Conservation (phyloP, 2,113 vertebrate genomes). For the Astatotilapia flaviijosephi region DNA sequence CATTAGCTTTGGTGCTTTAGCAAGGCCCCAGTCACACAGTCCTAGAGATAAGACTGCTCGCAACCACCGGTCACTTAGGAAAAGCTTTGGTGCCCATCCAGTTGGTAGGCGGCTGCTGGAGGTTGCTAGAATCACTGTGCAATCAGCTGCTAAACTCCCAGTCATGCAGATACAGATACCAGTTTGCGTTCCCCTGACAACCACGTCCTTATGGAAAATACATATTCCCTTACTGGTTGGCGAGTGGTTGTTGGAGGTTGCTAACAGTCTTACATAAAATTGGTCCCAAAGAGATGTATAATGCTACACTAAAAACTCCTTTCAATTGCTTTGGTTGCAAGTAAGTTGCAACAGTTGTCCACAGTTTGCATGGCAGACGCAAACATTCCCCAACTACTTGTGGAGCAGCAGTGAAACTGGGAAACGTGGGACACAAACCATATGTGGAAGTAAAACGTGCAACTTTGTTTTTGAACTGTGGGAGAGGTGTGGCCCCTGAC, state of each 20-base stretch:
- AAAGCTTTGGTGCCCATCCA: background rate
- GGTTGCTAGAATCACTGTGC: background rate
- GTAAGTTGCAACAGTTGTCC: background rate
- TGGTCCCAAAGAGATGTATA: background rate
- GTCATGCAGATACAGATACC: background rate
- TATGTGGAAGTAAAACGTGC: background rate
- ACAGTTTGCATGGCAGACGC: background rate
- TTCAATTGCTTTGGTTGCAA: background rate
- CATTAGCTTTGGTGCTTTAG: background rate
- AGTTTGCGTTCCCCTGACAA: background rate
- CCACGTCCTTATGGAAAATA: background rate
- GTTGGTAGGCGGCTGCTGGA: background rate
- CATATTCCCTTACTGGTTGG: background rate
- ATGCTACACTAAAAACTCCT: background rate
- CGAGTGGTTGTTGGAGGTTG: accelerated
- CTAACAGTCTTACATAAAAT: background rate
- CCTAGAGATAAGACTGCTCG: background rate
- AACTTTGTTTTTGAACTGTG: background rate
- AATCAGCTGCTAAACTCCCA: background rate
- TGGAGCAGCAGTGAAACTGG: background rate
- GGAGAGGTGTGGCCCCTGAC: background rate
- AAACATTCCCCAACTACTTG: background rate
- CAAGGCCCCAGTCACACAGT: background rate
- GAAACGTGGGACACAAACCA: background rate
- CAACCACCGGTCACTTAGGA: background rate